Evolutionary conservation across 2,888 invertebrate species (phyloP).

Genomic region (Hymenopus coronatus): DNA sequence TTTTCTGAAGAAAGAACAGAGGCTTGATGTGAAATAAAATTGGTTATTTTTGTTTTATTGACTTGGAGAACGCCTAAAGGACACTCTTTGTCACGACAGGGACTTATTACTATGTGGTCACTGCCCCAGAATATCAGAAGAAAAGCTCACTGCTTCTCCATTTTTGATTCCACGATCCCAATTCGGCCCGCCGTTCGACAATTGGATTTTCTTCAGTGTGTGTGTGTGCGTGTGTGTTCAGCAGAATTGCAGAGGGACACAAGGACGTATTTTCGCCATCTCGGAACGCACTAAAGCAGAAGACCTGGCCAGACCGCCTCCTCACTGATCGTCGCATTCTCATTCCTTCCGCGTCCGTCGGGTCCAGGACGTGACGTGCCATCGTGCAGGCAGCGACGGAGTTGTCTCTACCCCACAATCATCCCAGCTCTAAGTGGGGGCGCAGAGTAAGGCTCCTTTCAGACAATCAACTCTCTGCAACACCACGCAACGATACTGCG

Average conservation of each 20-base stretch:
- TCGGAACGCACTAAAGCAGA: conserved; percentile 5
- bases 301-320: not conserved
- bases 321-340: not conserved
- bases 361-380: not conserved
- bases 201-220: not conserved
- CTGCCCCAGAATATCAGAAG: not conserved
- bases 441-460: too few species aligned
- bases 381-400: not conserved
- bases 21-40: too few species aligned
- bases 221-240: not conserved
- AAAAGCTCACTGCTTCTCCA: not conserved
- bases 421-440: not conserved
- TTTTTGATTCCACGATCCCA: not conserved
- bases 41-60: too few species aligned
- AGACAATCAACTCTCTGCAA: too few species aligned
- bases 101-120: not conserved
- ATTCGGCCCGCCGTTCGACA: not conserved
- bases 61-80: not conserved
- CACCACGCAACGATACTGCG: too few species aligned
- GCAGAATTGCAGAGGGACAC: not conserved
- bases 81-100: not conserved
- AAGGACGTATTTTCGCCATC: not conserved
- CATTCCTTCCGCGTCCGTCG: not conserved
- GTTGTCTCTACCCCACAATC: not conserved
- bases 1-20: too few species aligned